phyloP scores from a whole-genome alignment of 2,888 invertebrate genomes.

The Patella caerulea region DNA sequence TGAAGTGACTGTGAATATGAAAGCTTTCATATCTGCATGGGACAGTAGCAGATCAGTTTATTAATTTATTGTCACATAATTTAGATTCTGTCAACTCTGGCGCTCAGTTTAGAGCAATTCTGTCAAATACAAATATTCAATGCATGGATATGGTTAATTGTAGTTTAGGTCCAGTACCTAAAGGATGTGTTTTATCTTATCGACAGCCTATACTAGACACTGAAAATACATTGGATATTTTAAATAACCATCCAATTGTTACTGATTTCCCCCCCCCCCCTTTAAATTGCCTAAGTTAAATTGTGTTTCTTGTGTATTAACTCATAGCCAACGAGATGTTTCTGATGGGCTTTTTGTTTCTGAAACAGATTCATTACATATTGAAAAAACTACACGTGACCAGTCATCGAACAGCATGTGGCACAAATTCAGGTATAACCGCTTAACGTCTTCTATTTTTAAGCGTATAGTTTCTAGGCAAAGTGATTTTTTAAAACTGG shows the following conservation, averaged over 20 bases:
- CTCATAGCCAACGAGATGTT: neutral
- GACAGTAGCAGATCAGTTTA: no score
- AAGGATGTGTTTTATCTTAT: no score
- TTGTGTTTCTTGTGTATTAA: neutral
- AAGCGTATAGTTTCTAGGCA: neutral
- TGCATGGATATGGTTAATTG: neutral
- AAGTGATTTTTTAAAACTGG: neutral
- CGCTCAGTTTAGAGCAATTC: neutral
- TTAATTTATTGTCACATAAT: neutral
- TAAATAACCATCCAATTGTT: neutral
- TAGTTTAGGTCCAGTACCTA: no score
- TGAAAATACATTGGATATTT: neutral
- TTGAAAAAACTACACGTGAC: neutral
- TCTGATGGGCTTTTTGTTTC: neutral
- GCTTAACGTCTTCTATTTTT: neutral
- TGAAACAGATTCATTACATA: neutral
- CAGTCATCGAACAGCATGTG: conserved; percentile 1
- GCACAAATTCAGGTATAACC: conserved; percentile 6
- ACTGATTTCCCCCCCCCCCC: neutral
- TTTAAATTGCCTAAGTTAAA: neutral
- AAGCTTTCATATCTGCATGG: no score
- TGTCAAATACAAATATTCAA: neutral
- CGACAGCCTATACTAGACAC: neutral
- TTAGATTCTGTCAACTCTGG: neutral
- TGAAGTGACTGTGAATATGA: no score